Evolutionary conservation across 2,797 vertebrate species (phyloP).

Genomic region (Alosa sapidissima): DNA sequence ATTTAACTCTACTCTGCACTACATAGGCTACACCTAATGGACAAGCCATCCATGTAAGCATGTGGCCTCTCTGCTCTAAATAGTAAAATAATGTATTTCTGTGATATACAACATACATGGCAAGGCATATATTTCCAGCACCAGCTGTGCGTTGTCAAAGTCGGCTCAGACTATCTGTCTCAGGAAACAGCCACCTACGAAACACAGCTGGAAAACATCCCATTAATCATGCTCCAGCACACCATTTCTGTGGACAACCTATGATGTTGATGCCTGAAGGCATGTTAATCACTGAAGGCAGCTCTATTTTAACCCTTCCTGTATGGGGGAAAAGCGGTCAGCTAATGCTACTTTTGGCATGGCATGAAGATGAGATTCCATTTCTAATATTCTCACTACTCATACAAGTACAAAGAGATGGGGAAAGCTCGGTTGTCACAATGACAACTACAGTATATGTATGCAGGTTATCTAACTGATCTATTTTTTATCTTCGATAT

Average conservation of each 20-base stretch:
- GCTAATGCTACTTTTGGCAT: not conserved
- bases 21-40: not conserved
- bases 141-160: not conserved
- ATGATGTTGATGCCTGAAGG: not conserved
- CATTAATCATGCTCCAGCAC: not conserved
- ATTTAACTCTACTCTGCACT: not conserved
- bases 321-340: not conserved
- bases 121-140: not conserved
- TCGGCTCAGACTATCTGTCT: not conserved
- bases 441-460: too few species aligned
- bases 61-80: too few species aligned
- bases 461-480: too few species aligned
- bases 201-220: not conserved
- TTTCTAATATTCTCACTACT: not conserved
- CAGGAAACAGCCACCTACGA: not conserved
- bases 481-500: not conserved
- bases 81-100: not conserved
- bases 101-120: not conserved
- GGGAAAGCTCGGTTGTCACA: not conserved
- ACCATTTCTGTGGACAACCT: not conserved
- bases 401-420: not conserved
- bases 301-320: not conserved
- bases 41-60: not conserved
- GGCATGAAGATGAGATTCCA: not conserved
- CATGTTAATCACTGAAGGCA: too few species aligned